phyloP scores from a whole-genome alignment of 1,140 invertebrate species.

The Vanessa tameamea region DNA sequence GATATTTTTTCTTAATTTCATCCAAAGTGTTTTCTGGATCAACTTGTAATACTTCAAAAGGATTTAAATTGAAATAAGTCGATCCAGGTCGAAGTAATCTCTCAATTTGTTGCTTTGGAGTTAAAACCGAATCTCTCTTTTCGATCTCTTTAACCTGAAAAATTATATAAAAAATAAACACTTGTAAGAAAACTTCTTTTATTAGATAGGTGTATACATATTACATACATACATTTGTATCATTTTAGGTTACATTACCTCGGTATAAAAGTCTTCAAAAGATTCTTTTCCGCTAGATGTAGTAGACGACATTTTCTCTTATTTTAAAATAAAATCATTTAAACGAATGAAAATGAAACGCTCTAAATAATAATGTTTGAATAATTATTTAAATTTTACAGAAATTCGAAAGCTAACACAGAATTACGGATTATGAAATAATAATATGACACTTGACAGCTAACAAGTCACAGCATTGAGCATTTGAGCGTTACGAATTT shows the following conservation, averaged over 20 bases:
- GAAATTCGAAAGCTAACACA: background rate
- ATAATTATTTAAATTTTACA: background rate
- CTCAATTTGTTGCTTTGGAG: slow-evolving; percentile 97
- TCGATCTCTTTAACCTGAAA: slow-evolving; percentile 96
- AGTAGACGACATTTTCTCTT: slow-evolving; percentile 40
- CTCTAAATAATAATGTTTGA: background rate
- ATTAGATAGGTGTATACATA: no score
- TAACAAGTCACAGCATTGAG: no score
- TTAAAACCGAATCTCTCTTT: slow-evolving; percentile 93
- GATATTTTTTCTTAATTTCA: slow-evolving; percentile 98
- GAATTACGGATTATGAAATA: slow-evolving; percentile 3
- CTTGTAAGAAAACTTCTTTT: background rate
- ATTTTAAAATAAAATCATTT: background rate
- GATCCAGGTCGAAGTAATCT: slow-evolving; percentile 94
- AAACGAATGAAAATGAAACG: background rate
- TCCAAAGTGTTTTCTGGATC: slow-evolving; percentile 94
- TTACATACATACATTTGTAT: background rate
- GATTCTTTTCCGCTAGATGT: slow-evolving; percentile 79
- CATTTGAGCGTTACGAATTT: no score
- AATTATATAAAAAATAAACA: slow-evolving; percentile 4
- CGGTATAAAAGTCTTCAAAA: slow-evolving; percentile 85
- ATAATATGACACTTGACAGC: background rate
- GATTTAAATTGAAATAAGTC: slow-evolving; percentile 98
- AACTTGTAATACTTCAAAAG: slow-evolving; percentile 97
- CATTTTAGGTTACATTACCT: slow-evolving; percentile 75